These are phyloP conservation scores for Microcebus lehilahytsara DNA, from an alignment of 2,113 vertebrate genomes.

Conservation along the genomic window DNA sequence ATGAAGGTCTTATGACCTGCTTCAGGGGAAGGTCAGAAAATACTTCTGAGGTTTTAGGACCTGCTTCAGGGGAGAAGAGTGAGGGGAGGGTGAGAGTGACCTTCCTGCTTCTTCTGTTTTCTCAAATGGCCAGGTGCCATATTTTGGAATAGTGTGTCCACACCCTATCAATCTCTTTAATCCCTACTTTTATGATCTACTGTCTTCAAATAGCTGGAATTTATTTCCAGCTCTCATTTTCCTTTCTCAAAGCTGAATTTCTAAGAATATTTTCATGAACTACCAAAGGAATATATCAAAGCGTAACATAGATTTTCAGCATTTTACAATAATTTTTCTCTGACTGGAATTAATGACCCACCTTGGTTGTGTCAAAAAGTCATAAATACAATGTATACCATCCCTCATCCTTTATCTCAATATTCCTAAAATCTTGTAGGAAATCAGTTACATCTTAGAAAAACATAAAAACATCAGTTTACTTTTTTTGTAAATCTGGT, in stretches of 20 bases:
- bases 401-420: neutral
- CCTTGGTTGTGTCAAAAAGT: neutral
- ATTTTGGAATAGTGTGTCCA: neutral
- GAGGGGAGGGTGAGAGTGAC: neutral
- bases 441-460: neutral
- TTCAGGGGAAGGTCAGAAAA: neutral
- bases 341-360: neutral
- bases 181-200: neutral
- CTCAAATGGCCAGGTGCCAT: neutral
- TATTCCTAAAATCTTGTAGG: neutral
- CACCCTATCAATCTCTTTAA: neutral
- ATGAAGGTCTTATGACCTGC: neutral
- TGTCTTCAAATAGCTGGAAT: neutral
- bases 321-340: neutral
- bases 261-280: neutral
- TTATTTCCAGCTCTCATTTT: neutral
- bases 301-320: neutral
- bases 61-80: neutral
- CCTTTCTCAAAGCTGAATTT: neutral
- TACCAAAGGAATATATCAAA: neutral
- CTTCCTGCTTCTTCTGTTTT: neutral
- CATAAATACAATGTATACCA: neutral
- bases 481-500: neutral
- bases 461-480: neutral
- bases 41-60: neutral